These are phyloP conservation scores for Coleophora flavipennella DNA, from an alignment of 2,888 invertebrate species.

Conservation along the genomic window DNA sequence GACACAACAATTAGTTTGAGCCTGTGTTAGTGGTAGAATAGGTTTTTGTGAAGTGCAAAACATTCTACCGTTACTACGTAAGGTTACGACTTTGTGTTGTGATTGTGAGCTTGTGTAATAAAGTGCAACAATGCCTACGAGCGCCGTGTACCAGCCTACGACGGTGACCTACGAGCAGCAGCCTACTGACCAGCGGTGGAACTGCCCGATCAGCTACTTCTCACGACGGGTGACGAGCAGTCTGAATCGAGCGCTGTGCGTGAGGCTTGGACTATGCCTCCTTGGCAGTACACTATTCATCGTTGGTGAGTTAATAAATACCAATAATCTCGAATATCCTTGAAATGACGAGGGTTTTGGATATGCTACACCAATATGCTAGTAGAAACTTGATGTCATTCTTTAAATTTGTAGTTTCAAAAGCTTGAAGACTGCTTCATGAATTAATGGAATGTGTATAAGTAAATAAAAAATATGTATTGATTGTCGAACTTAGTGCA, in stretches of 20 bases:
- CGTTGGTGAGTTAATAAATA: conserved; percentile 44
- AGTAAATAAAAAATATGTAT: too few relatives aligned
- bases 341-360: too few relatives aligned
- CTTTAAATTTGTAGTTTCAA: too few relatives aligned
- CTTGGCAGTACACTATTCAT: conserved; percentile 56
- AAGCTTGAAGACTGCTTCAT: too few relatives aligned
- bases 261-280: conserved; percentile 53
- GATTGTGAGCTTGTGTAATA: conserved; percentile 19
- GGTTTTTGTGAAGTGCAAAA: conserved; percentile 4
- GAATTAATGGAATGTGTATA: too few relatives aligned
- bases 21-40: too few relatives aligned
- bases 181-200: conserved; percentile 70
- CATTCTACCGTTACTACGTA: conserved; percentile 2
- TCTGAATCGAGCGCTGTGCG: conserved; percentile 55
- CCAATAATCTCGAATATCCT: background rate
- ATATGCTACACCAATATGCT: too few relatives aligned
- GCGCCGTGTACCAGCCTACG: conserved; percentile 84
- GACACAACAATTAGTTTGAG: too few relatives aligned
- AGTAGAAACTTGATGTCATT: too few relatives aligned
- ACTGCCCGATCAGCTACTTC: conserved; percentile 71
- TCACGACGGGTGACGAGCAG: conserved; percentile 64
- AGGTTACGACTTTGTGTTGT: conserved; percentile 21
- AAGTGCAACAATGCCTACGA: conserved; percentile 73
- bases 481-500: too few relatives aligned
- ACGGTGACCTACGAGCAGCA: conserved; percentile 82